phyloP scores from a whole-genome alignment of 2,888 invertebrate genomes.

The Auanema freiburgensis region DNA sequence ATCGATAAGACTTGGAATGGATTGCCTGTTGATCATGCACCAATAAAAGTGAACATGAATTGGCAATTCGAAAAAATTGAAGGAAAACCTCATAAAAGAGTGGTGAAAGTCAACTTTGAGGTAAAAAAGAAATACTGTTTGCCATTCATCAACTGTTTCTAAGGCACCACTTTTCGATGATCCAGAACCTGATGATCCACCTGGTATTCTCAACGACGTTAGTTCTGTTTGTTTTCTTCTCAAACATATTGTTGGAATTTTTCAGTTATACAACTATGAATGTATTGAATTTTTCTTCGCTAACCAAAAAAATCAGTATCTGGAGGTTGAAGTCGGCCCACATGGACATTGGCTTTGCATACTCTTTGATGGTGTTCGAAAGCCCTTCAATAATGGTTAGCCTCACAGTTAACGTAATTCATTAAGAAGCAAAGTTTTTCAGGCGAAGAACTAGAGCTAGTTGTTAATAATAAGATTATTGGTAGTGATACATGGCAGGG shows the following conservation, averaged over 20 bases:
- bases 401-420: neutral
- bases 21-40: constrained; percentile 53
- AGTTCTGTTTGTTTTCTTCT: constrained; percentile 12
- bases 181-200: constrained; percentile 54
- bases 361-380: constrained; percentile 66
- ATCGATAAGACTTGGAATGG: constrained; percentile 62
- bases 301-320: constrained; percentile 67
- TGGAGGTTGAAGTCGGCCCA: constrained; percentile 69
- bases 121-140: constrained; percentile 16
- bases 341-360: constrained; percentile 67
- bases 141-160: constrained; percentile 15
- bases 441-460: constrained; percentile 60
- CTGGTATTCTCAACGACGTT: constrained; percentile 53
- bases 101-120: constrained; percentile 43
- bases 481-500: constrained; percentile 64
- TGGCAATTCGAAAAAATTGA: constrained; percentile 59
- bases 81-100: constrained; percentile 60
- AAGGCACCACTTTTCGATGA: constrained; percentile 62
- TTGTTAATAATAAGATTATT: constrained; percentile 53
- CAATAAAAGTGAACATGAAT: constrained; percentile 53
- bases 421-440: too few species aligned
- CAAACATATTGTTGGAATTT: constrained; percentile 3
- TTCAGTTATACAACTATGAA: constrained; percentile 64
- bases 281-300: constrained; percentile 70
- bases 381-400: constrained; percentile 66